Evolutionary conservation across 2,888 invertebrate species (phyloP).

Genomic region (Creontiades dilutus): DNA sequence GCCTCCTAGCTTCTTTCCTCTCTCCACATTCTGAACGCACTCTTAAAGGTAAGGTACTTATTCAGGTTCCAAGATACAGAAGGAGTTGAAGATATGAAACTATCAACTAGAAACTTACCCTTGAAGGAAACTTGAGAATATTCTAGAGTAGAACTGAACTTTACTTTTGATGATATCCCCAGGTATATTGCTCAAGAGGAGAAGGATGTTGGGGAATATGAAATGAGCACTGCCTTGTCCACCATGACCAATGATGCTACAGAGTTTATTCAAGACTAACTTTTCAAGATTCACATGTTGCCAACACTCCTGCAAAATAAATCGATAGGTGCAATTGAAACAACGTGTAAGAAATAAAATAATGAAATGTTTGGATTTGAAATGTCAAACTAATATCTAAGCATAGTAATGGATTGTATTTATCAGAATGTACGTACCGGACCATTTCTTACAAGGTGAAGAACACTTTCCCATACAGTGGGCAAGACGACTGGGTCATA

Average conservation of each 20-base stretch:
- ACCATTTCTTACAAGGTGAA: slow-evolving; percentile 82
- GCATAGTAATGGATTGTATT: too few species aligned
- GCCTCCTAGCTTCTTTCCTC: too few species aligned
- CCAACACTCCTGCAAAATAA: slow-evolving; percentile 84
- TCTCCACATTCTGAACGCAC: too few species aligned
- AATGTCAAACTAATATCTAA: too few species aligned
- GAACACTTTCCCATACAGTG: slow-evolving; percentile 87
- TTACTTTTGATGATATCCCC: slow-evolving; percentile 79
- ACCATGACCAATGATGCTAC: slow-evolving; percentile 83
- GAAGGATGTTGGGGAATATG: slow-evolving; percentile 87
- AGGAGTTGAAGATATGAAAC: too few species aligned
- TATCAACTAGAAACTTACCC: slow-evolving; percentile 80
- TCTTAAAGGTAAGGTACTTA: too few species aligned
- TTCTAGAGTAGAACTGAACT: slow-evolving; percentile 82
- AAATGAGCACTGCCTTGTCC: slow-evolving; percentile 88
- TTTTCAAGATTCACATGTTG: slow-evolving; percentile 86
- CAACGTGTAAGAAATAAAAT: too few species aligned
- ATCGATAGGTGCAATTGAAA: too few species aligned
- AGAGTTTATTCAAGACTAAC: slow-evolving; percentile 86
- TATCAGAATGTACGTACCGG: slow-evolving; percentile 78
- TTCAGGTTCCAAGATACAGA: too few species aligned
- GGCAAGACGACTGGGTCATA: slow-evolving; percentile 84
- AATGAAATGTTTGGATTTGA: too few species aligned
- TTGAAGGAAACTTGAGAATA: slow-evolving; percentile 85
- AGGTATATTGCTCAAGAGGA: slow-evolving; percentile 86